A percentile compares a stretch with the other conserved stretches of the same genome.
Conservation (phyloP, 2,113 vertebrate species). For the Semnopithecus entellus region DNA sequence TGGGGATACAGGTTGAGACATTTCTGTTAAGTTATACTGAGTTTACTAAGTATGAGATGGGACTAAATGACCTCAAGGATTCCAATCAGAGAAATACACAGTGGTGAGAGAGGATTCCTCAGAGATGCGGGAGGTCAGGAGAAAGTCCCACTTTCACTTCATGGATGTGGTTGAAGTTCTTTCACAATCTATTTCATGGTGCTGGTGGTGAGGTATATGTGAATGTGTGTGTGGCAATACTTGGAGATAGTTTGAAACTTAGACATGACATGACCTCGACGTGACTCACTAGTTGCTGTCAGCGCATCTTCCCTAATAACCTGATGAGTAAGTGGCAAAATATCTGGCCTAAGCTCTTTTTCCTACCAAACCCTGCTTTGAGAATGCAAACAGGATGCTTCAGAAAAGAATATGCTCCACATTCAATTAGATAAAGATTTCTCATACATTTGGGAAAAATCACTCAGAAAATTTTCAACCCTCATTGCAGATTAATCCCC, state of each 20-base stretch:
- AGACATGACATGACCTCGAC: slow-evolving; percentile 46
- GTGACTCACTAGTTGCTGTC: slow-evolving; percentile 61
- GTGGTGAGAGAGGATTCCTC: not conserved
- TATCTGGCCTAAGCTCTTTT: slow-evolving; percentile 38
- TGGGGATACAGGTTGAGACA: not conserved
- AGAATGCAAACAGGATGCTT: slow-evolving; percentile 57
- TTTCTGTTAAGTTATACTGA: slow-evolving; percentile 8
- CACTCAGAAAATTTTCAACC: slow-evolving; percentile 28
- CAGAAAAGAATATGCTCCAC: slow-evolving; percentile 14
- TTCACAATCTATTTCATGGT: slow-evolving; percentile 25
- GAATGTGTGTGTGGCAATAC: slow-evolving; percentile 33
- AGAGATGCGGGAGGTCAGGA: not conserved
- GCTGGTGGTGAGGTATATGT: not conserved
- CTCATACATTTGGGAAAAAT: slow-evolving; percentile 61
- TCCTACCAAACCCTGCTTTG: slow-evolving; percentile 37
- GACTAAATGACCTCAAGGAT: not conserved
- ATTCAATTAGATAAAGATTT: slow-evolving; percentile 51
- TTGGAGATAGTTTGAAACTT: slow-evolving; percentile 37
- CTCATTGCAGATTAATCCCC: slow-evolving; percentile 45
- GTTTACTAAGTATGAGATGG: slow-evolving; percentile 36
- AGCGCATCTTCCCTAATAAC: slow-evolving; percentile 26
- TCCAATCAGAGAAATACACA: slow-evolving; percentile 5
- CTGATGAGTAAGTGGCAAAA: slow-evolving; percentile 67
- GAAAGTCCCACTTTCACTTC: slow-evolving; percentile 60
- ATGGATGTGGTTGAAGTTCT: not conserved